Conservation (phyloP, 2,113 vertebrate species). For the Lipotes vexillifer region DNA sequence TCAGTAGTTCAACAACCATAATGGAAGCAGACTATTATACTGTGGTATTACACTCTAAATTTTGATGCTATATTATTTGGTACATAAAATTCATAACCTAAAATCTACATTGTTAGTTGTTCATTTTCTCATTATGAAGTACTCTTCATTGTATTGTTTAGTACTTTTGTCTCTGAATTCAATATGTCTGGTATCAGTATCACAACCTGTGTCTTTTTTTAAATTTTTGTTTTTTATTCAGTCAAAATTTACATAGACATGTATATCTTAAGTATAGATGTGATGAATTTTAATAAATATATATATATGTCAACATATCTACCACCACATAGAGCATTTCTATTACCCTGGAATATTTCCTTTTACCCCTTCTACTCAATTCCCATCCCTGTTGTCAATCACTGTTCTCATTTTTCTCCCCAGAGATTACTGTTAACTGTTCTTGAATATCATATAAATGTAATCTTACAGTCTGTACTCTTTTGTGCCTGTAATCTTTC, state of each 20-base stretch:
- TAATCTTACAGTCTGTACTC: neutral
- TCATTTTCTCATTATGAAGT: neutral
- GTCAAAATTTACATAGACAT: neutral
- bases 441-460: neutral
- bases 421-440: neutral
- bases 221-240: neutral
- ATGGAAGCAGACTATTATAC: neutral
- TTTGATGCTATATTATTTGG: neutral
- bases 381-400: neutral
- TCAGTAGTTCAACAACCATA: neutral
- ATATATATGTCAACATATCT: neutral
- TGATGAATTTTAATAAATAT: neutral
- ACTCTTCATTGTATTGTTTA: neutral
- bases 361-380: neutral
- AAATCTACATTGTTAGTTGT: neutral
- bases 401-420: neutral
- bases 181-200: neutral
- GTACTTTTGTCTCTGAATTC: neutral
- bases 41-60: neutral
- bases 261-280: neutral
- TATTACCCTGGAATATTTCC: neutral
- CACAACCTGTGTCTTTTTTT: neutral
- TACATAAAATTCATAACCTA: neutral
- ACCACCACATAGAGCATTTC: neutral
- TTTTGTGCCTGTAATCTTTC: neutral